A percentile compares a stretch with the other conserved stretches of the same genome.
Evolutionary conservation across 2,113 vertebrate species (phyloP).

Genomic region (Todiramphus chloris): DNA sequence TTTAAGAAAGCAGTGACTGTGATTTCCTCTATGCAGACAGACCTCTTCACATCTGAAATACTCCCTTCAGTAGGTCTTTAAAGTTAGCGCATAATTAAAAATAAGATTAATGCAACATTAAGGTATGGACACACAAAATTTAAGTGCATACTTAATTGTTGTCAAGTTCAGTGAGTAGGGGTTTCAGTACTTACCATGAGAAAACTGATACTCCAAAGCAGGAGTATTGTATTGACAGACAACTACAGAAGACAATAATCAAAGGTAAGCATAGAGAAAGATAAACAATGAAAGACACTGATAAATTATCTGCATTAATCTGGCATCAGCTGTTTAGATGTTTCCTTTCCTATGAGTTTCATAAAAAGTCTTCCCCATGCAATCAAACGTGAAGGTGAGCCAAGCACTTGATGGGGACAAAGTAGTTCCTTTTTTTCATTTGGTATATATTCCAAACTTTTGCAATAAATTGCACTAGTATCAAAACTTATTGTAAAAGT

Average conservation of each 20-base stretch:
- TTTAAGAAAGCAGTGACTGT: not conserved
- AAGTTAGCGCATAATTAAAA: not conserved
- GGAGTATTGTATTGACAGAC: not conserved
- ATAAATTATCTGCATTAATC: not conserved
- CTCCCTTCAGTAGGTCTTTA: not conserved
- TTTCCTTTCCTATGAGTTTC: not conserved
- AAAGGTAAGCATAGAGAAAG: not conserved
- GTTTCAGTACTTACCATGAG: not conserved
- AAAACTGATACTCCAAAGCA: not conserved
- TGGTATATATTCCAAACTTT: not conserved
- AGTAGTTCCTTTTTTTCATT: not conserved
- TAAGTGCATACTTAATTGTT: not conserved
- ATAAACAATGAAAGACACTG: not conserved
- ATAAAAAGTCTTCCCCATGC: not conserved
- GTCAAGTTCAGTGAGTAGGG: not conserved
- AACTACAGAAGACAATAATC: not conserved
- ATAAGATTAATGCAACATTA: no score
- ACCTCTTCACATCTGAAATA: not conserved
- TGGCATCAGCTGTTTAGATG: not conserved
- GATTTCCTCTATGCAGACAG: not conserved
- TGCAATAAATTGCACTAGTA: not conserved
- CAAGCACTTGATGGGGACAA: not conserved
- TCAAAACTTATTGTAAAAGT: not conserved
- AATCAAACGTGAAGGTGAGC: not conserved
- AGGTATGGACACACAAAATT: not conserved